Percentiles rank a stretch among this genome's conserved stretches.
Evolutionary conservation across 2,113 vertebrate species (phyloP).

Genomic region (Potamarius usumacintae): DNA sequence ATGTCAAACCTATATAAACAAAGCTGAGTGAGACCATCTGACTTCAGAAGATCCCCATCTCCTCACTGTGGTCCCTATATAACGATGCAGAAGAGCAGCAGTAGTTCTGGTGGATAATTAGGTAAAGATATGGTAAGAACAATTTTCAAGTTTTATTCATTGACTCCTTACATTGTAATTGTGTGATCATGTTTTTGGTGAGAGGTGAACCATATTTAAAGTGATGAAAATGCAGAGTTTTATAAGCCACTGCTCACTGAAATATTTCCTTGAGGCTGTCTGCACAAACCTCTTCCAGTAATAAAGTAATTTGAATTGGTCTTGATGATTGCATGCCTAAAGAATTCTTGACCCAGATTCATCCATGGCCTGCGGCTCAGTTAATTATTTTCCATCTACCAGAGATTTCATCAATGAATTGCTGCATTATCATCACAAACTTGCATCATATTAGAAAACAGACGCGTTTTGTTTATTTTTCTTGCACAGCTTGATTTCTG

Average conservation of each 20-base stretch:
- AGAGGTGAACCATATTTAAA: background rate
- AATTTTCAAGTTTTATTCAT: background rate
- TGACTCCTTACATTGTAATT: background rate
- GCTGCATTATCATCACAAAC: background rate
- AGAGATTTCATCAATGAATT: background rate
- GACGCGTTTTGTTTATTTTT: background rate
- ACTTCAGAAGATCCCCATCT: background rate
- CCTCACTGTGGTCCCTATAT: background rate
- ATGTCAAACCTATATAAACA: slow-evolving; percentile 15
- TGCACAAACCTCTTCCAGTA: slow-evolving; percentile 5
- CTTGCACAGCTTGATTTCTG: background rate
- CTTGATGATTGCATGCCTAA: slow-evolving; percentile 53
- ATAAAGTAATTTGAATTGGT: slow-evolving; percentile 47
- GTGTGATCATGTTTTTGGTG: background rate
- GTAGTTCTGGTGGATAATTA: slow-evolving; percentile 3
- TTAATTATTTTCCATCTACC: slow-evolving; percentile 13
- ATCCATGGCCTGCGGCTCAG: slow-evolving; percentile 27
- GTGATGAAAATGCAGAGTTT: background rate
- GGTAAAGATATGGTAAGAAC: background rate
- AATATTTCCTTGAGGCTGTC: slow-evolving; percentile 9
- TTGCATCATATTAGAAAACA: background rate
- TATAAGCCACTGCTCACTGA: background rate
- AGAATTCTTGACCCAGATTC: slow-evolving; percentile 53
- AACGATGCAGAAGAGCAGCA: background rate
- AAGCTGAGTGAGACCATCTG: background rate